Evolutionary conservation across 2,888 invertebrate genomes (phyloP).

Genomic region (Ennomos fuscantarius): DNA sequence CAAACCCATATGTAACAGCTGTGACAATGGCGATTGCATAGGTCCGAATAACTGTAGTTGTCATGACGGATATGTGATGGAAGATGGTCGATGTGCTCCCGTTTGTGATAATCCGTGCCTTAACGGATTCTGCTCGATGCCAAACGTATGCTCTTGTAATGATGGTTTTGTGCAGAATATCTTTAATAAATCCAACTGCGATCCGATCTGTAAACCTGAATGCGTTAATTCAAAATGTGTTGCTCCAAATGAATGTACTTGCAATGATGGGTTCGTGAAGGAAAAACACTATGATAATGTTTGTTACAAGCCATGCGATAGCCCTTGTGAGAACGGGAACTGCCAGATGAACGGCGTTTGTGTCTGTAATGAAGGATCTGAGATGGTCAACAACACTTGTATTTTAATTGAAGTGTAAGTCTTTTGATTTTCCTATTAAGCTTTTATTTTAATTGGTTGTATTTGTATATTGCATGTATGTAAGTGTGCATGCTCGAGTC

Average conservation of each 20-base stretch:
- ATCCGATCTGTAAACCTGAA: conserved; percentile 21
- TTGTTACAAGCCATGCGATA: conserved; percentile 54
- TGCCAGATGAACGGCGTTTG: conserved; percentile 55
- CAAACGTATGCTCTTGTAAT: conserved; percentile 54
- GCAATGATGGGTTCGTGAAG: conserved; percentile 28
- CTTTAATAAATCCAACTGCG: conserved; percentile 8
- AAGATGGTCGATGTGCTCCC: too few species aligned
- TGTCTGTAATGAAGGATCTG: conserved; percentile 48
- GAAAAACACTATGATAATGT: conserved; percentile 36
- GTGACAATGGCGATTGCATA: conserved; percentile 55
- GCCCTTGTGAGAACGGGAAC: conserved; percentile 50
- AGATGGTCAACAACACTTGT: conserved; percentile 50
- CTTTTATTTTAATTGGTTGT: background rate
- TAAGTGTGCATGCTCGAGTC: too few species aligned
- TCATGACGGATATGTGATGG: too few species aligned
- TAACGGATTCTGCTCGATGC: too few species aligned
- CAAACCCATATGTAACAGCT: conserved; percentile 38
- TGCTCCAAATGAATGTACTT: conserved; percentile 27
- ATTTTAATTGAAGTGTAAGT: conserved; percentile 52
- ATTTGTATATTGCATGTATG: too few species aligned
- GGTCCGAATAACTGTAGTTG: conserved; percentile 42
- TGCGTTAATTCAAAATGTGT: conserved; percentile 30
- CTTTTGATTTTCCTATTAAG: conserved; percentile 2
- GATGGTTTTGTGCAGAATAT: conserved; percentile 36
- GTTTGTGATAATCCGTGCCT: too few species aligned